Conservation (phyloP, 2,797 vertebrate species). For the Gila robusta region DNA sequence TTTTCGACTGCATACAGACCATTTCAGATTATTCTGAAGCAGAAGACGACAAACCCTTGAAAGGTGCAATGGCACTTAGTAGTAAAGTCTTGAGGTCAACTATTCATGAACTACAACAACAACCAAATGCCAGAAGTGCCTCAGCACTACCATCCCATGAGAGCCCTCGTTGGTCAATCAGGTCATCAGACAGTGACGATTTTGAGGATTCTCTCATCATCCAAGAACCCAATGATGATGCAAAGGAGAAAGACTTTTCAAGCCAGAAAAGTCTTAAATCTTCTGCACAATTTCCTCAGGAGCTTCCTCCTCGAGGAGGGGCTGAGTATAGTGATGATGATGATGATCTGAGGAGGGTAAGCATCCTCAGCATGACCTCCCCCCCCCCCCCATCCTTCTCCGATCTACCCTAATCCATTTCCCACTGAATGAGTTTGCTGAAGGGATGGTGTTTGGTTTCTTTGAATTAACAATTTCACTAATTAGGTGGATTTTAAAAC, state of each 20-base stretch:
- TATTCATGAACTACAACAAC: neutral
- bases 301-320: conserved; percentile 65
- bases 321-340: conserved; percentile 73
- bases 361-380: conserved; percentile 64
- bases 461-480: neutral
- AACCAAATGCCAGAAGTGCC: conserved; percentile 23
- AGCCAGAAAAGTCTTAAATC: conserved; percentile 66
- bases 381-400: conserved; percentile 51
- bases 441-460: conserved; percentile 20
- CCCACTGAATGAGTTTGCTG: conserved; percentile 32
- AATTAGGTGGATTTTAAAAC: conserved; percentile 27
- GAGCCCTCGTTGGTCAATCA: conserved; percentile 35
- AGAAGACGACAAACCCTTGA: conserved; percentile 62
- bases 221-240: conserved; percentile 70
- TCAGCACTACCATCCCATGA: neutral
- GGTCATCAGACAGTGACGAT: conserved; percentile 76
- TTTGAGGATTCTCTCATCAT: conserved; percentile 77
- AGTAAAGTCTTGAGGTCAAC: neutral
- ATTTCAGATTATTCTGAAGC: conserved; percentile 72
- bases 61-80: conserved; percentile 2
- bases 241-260: conserved; percentile 54
- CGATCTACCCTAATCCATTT: conserved; percentile 29
- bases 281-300: conserved; percentile 77
- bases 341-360: conserved; percentile 87
- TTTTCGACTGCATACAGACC: conserved; percentile 76